Evolutionary conservation across 2,797 vertebrate species (phyloP).

Genomic region (Ambastaia sidthimunki): DNA sequence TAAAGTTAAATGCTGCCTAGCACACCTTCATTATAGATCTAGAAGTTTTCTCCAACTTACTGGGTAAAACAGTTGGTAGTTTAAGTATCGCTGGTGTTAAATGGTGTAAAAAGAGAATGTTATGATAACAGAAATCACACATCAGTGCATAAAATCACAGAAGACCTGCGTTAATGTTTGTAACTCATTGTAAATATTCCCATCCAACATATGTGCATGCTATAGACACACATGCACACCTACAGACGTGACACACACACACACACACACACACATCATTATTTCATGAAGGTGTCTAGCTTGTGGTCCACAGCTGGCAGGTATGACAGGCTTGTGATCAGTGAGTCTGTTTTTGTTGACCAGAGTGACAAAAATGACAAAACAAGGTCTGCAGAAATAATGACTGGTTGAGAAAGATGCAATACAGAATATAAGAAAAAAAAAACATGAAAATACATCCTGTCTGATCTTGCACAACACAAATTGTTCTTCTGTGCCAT

Average conservation of each 20-base stretch:
- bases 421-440: not conserved
- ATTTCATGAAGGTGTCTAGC: constrained; percentile 31
- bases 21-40: not conserved
- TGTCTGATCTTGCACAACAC: no score
- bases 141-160: not conserved
- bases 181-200: no score
- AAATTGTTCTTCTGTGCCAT: no score
- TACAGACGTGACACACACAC: not conserved
- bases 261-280: constrained; percentile 27
- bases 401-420: not conserved
- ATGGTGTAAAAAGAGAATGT: no score
- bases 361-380: constrained; percentile 1
- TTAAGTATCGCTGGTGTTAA: no score
- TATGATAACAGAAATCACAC: not conserved
- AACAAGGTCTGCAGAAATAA: constrained; percentile 10
- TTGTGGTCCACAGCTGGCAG: constrained; percentile 16
- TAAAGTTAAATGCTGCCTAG: not conserved
- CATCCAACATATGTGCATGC: no score
- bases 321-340: constrained; percentile 31
- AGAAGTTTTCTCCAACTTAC: not conserved
- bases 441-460: not conserved
- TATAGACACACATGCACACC: not conserved
- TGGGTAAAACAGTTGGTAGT: not conserved
- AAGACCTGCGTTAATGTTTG: no score
- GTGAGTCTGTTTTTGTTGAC: not conserved